phyloP scores from a whole-genome alignment of 2,113 vertebrate species.

The Rana temporaria region DNA sequence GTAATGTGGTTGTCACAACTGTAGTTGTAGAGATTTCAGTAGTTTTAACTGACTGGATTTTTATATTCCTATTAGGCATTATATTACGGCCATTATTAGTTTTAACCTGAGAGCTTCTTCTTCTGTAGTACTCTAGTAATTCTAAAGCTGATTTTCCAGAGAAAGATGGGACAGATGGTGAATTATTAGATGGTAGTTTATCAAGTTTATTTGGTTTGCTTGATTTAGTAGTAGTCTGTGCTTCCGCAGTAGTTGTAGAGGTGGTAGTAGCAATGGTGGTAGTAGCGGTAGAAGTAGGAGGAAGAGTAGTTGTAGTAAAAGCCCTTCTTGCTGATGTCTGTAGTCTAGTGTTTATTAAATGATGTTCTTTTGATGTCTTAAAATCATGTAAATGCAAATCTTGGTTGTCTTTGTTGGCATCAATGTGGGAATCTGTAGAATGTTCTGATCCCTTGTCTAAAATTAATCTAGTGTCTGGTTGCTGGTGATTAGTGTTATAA shows the following conservation, averaged over 20 bases:
- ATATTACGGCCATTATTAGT: constrained; percentile 56
- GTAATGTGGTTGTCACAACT: constrained; percentile 45
- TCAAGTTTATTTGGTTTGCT: constrained; percentile 3
- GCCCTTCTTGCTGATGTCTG: neutral
- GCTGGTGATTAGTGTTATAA: neutral
- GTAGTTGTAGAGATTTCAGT: constrained; percentile 27
- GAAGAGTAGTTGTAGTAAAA: neutral
- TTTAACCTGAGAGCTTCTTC: constrained; percentile 61
- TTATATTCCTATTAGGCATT: constrained; percentile 44
- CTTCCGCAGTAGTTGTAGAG: constrained; percentile 27
- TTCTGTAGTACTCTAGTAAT: constrained; percentile 58
- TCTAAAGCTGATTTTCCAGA: constrained; percentile 65
- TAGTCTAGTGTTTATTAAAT: neutral
- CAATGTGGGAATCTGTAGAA: constrained; percentile 16
- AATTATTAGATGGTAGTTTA: constrained; percentile 1
- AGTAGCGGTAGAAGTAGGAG: neutral
- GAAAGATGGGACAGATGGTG: constrained; percentile 54
- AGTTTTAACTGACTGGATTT: neutral
- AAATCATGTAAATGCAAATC: neutral
- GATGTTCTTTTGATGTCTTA: neutral
- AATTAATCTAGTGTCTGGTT: neutral
- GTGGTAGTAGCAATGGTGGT: neutral
- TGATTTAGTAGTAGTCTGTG: constrained; percentile 13
- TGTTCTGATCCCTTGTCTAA: neutral
- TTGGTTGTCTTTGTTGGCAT: constrained; percentile 31